Evolutionary conservation across 2,888 invertebrate species (phyloP).

Genomic region (Corythucha ciliata): DNA sequence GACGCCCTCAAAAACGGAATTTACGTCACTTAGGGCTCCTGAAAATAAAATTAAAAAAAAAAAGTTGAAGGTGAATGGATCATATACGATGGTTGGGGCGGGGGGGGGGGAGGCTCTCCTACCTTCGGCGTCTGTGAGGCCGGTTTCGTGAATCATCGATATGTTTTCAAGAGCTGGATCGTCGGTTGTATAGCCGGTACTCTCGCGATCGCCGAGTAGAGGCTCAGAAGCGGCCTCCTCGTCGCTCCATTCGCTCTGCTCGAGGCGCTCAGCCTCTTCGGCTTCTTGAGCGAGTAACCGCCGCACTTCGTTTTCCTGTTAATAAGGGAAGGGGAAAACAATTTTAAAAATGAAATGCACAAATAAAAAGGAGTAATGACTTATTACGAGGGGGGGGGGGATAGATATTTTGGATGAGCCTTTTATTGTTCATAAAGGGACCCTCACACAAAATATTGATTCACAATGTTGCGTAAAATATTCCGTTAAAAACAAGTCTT

Average conservation of each 20-base stretch:
- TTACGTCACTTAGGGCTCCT: conserved; percentile 75
- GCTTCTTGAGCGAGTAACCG: conserved; percentile 45
- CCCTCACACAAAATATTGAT: too few relatives aligned
- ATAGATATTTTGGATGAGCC: too few relatives aligned
- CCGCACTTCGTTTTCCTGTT: conserved; percentile 46
- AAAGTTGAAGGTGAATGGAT: not conserved
- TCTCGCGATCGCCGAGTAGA: conserved; percentile 48
- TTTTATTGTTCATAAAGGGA: too few relatives aligned
- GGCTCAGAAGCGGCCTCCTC: conserved; percentile 56
- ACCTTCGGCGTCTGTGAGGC: conserved; percentile 77
- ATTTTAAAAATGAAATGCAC: conserved; percentile 5
- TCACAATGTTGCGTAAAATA: too few relatives aligned
- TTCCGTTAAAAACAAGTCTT: too few relatives aligned
- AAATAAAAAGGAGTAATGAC: conserved; percentile 1
- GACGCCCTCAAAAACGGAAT: conserved; percentile 58
- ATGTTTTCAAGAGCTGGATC: conserved; percentile 78
- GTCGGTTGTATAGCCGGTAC: conserved; percentile 78
- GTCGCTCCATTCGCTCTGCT: conserved; percentile 75
- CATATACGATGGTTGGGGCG: too few relatives aligned
- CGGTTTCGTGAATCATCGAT: conserved; percentile 75
- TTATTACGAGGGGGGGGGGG: too few relatives aligned
- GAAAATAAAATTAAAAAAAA: conserved; percentile 28
- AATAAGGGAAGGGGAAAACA: not conserved
- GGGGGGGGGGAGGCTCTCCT: too few relatives aligned
- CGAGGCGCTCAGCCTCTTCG: conserved; percentile 35